These are phyloP conservation scores for Eremobia ochroleuca DNA, from an alignment of 2,888 invertebrate species.

Conservation along the genomic window DNA sequence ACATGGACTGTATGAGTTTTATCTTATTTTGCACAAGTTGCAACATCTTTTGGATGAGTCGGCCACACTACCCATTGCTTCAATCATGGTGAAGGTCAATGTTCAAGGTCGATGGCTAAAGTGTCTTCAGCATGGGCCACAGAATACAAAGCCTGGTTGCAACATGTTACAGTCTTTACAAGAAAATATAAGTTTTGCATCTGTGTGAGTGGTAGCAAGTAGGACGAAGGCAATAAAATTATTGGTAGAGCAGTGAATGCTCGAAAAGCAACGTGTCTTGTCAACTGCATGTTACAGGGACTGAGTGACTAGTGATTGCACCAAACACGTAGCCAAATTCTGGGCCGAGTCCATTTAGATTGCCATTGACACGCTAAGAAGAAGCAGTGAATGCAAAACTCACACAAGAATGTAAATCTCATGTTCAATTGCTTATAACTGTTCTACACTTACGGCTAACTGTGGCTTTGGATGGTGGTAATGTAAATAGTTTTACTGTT, in stretches of 20 bases:
- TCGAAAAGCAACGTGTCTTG: too few relatives aligned
- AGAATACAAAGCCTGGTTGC: not conserved
- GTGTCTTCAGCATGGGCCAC: not conserved
- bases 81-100: not conserved
- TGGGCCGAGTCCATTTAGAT: too few relatives aligned
- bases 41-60: not conserved
- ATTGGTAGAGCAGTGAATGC: not conserved
- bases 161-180: conserved; percentile 22
- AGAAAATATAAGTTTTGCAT: conserved; percentile 37
- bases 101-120: not conserved
- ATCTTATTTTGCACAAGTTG: conserved; percentile 9
- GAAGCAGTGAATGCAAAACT: not conserved
- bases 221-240: not conserved
- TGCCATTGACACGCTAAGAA: too few relatives aligned
- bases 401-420: conserved; percentile 29
- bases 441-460: conserved; percentile 42
- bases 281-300: too few relatives aligned
- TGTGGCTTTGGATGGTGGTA: conserved; percentile 25
- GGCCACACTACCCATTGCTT: not conserved
- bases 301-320: too few relatives aligned
- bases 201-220: conserved; percentile 1
- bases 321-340: too few relatives aligned
- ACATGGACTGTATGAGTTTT: not conserved
- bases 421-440: conserved; percentile 32
- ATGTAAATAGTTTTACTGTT: conserved; percentile 23